Base-by-base conservation (phyloP, 1,140 invertebrate genomes). In the Drosophila tristis region DNA sequence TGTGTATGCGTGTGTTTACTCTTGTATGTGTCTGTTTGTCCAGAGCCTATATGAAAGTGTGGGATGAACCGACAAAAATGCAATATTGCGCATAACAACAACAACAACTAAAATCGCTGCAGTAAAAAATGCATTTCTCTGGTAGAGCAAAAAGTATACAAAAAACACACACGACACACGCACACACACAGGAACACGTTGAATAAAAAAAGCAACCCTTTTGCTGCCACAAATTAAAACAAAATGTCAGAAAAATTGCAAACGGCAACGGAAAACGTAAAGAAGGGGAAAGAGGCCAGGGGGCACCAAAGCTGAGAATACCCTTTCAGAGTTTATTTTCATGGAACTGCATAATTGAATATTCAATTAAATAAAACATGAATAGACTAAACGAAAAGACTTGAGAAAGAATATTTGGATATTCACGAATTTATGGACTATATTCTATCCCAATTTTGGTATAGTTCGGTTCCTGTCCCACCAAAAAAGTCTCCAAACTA, bases 211-310 rank as follows among this genome's bases (percentile, higher is more conserved):
- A 84, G 74, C 84, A 89, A 89, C 84, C 84, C 84, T 77, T 84
- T 87, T 50, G 71, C 55, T 89, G 84, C 85, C 84, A 80, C 84
- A 89, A 89, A 89, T 89, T 89, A 89, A 89, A 89, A 89, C 79
- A 89, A 89, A 89, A 89, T 89, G 84, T 90, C 85, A 89, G 84
- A 89, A 87, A 89, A 78, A 78, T 78, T 78, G 74, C 74, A 77
- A 39, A 62, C 58, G 74, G 63, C 73, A 77, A 68, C 63, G 62
- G 61, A 76, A 75, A 70, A 78, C 54, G 56, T 66, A 16, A 57
- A 72, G 78, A 78, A 66, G 35, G 35, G 49, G 50, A 59, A 59
- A 49, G 57, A 56, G 61, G 25, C 53, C 11, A 4, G 35, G 11
- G 31, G 4, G 11, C 4, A 39, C 35, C 35, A 11, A 55, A 54